Evolutionary conservation across 2,797 vertebrate genomes (phyloP).

Genomic region (Rousettus madagascariensis): DNA sequence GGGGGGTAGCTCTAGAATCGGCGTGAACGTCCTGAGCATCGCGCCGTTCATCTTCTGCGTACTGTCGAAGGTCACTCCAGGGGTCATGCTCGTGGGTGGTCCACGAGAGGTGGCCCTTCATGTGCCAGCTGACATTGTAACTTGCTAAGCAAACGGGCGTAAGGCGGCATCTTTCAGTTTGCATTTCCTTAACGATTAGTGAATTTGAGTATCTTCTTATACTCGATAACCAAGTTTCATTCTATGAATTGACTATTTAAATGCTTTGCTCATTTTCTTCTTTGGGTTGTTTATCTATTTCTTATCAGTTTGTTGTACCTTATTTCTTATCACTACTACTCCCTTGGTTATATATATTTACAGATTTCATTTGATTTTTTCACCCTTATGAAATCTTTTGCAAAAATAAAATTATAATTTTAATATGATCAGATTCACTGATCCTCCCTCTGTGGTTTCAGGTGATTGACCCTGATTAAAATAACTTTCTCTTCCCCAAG

Average conservation of each 20-base stretch:
- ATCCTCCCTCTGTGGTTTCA: neutral
- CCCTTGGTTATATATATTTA: neutral
- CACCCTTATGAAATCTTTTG: neutral
- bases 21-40: neutral
- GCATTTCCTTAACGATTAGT: neutral
- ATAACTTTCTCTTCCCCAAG: neutral
- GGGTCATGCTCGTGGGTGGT: fast-evolving
- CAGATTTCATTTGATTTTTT: neutral
- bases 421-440: neutral
- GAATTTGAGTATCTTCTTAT: neutral
- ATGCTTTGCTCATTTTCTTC: neutral
- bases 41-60: neutral
- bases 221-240: neutral
- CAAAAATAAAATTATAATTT: neutral
- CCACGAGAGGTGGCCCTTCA: neutral
- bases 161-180: neutral
- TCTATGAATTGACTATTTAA: neutral
- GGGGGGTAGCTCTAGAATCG: neutral
- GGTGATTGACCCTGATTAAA: neutral
- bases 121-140: neutral
- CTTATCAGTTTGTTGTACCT: neutral
- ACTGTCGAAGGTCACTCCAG: neutral
- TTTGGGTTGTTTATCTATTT: neutral
- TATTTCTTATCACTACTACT: neutral
- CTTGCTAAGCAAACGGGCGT: neutral